These are phyloP conservation scores for Drosophila antonietae DNA, from an alignment of 2,888 invertebrate genomes.

Conservation along the genomic window DNA sequence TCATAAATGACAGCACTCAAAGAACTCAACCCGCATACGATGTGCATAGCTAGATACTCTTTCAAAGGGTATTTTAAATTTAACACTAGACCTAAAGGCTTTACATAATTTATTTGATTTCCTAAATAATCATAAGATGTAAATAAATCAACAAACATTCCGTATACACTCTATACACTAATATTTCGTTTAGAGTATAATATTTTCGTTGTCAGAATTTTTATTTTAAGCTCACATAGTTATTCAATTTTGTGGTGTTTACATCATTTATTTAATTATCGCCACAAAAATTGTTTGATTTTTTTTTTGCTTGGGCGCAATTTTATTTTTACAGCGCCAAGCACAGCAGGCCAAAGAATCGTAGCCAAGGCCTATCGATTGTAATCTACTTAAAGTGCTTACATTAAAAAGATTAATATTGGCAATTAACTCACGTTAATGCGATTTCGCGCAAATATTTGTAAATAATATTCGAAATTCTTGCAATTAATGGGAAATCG, in stretches of 20 bases:
- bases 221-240: not conserved
- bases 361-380: slow-evolving; percentile 3
- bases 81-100: not conserved
- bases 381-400: slow-evolving; percentile 25
- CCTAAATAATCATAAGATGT: not conserved
- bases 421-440: slow-evolving; percentile 30
- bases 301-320: slow-evolving; percentile 10
- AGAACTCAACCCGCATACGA: not conserved
- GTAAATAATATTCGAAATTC: slow-evolving; percentile 19
- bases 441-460: slow-evolving; percentile 20
- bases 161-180: not conserved
- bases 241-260: slow-evolving; percentile 22
- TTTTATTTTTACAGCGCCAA: slow-evolving; percentile 6
- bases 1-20: slow-evolving; percentile 9
- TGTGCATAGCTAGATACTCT: not conserved
- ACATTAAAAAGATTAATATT: slow-evolving; percentile 29
- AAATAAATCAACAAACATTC: not conserved
- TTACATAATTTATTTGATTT: not conserved
- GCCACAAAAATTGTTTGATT: slow-evolving; percentile 5
- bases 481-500: slow-evolving; percentile 11
- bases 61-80: not conserved
- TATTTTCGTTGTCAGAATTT: not conserved
- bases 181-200: not conserved
- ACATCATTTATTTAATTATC: slow-evolving; percentile 48
- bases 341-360: slow-evolving; percentile 28